Conservation (phyloP, 2,888 invertebrate genomes). For the Drosophila parthenogenetica region DNA sequence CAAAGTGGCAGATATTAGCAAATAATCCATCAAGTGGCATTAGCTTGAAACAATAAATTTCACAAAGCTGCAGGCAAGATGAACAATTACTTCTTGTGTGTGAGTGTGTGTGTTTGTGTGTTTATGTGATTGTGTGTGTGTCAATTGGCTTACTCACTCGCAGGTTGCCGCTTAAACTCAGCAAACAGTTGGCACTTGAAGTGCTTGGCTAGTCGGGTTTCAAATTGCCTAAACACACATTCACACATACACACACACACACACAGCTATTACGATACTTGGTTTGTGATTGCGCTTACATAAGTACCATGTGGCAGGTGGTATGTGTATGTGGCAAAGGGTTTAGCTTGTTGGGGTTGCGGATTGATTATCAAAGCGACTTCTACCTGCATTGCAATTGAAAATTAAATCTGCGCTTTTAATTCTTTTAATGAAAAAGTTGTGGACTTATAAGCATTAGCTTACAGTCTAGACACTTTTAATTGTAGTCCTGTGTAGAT, state of each 20-base stretch:
- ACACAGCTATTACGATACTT: constrained; percentile 15
- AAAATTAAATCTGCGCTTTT: constrained; percentile 51
- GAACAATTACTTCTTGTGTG: constrained; percentile 8
- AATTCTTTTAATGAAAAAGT: constrained; percentile 37
- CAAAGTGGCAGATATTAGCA: constrained; percentile 67
- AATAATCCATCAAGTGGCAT: constrained; percentile 83
- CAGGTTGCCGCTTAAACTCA: not conserved
- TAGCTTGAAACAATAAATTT: constrained; percentile 82
- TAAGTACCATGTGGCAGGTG: constrained; percentile 25
- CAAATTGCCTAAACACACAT: constrained; percentile 64
- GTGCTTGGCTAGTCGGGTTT: constrained; percentile 80
- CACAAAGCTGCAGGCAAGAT: constrained; percentile 52
- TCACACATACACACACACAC: constrained; percentile 27
- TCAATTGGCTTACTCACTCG: constrained; percentile 52
- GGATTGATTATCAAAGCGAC: constrained; percentile 67
- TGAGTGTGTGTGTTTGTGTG: constrained; percentile 8
- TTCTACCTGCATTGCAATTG: constrained; percentile 17
- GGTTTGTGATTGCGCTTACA: constrained; percentile 27
- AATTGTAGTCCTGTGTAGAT: constrained; percentile 18
- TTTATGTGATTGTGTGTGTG: constrained; percentile 33
- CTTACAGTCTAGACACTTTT: constrained; percentile 31
- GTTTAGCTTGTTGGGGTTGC: constrained; percentile 27
- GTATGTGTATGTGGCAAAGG: constrained; percentile 16
- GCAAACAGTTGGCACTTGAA: constrained; percentile 63
- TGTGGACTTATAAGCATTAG: constrained; percentile 11